These are phyloP conservation scores for Pipistrellus nathusii DNA, from an alignment of 2,797 vertebrate species.

Conservation along the genomic window DNA sequence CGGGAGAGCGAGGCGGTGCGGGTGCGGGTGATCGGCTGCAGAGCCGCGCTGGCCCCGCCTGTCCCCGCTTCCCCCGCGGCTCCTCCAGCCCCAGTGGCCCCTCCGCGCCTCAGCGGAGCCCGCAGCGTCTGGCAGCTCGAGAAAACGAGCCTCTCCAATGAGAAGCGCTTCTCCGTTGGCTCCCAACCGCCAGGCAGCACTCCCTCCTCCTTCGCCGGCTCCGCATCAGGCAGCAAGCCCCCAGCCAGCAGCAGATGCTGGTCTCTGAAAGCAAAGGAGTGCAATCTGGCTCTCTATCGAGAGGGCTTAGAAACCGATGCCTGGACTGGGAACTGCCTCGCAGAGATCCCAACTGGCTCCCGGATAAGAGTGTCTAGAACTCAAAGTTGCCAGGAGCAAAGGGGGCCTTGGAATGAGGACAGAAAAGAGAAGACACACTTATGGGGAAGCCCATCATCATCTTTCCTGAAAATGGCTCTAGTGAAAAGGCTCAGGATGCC, in stretches of 20 bases:
- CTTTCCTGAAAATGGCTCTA: constrained; percentile 34
- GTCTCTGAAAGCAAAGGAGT: constrained; percentile 49
- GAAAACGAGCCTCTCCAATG: constrained; percentile 68
- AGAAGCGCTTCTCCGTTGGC: constrained; percentile 65
- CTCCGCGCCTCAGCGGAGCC: constrained; percentile 79
- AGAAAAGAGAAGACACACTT: not conserved
- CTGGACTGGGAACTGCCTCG: constrained; percentile 30
- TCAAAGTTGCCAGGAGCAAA: constrained; percentile 51
- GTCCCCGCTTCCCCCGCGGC: constrained; percentile 79
- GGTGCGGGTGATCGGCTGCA: constrained; percentile 79
- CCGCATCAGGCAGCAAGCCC: constrained; percentile 66
- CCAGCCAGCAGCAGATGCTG: constrained; percentile 65
- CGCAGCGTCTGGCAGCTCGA: constrained; percentile 82
- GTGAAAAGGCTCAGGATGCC: not conserved
- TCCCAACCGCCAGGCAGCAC: constrained; percentile 66
- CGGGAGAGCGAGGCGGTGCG: constrained; percentile 73
- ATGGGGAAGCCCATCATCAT: not conserved
- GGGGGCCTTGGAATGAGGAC: not conserved
- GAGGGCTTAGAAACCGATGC: constrained; percentile 31
- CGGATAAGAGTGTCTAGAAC: constrained; percentile 17
- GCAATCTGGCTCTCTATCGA: constrained; percentile 52
- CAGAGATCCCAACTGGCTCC: constrained; percentile 11
- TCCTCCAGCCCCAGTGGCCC: constrained; percentile 82
- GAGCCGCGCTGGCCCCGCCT: constrained; percentile 84
- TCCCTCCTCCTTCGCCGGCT: not conserved